phyloP scores from a whole-genome alignment of 2,113 vertebrate genomes.

The Grallaria varia region DNA sequence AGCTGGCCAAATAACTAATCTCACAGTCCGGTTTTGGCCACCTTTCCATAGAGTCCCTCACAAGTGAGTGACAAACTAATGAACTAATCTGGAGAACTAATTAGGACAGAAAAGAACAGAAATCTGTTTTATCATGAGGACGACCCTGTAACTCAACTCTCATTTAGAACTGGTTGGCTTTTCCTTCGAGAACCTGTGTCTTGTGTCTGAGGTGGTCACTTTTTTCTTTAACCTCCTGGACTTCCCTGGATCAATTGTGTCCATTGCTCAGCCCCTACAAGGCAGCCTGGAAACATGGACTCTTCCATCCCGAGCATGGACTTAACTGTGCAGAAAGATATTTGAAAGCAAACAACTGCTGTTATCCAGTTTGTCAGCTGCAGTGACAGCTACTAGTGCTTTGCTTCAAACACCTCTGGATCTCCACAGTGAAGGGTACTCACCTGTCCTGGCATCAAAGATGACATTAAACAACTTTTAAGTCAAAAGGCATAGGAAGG shows the following conservation, averaged over 20 bases:
- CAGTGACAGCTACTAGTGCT: not conserved
- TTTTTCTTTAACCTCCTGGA: not conserved
- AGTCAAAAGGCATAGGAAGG: not conserved
- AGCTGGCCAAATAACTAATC: not conserved
- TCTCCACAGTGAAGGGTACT: not conserved
- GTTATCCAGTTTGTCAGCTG: not conserved
- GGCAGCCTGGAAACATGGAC: not conserved
- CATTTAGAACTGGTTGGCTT: not conserved
- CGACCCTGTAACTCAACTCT: not conserved
- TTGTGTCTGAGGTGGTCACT: not conserved
- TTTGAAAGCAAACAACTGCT: not conserved
- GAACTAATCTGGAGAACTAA: not conserved
- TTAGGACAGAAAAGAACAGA: not conserved
- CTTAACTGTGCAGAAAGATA: not conserved
- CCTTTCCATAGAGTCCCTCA: not conserved
- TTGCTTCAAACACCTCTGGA: not conserved
- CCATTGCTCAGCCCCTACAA: not conserved
- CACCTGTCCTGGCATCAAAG: not conserved
- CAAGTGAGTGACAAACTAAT: not conserved
- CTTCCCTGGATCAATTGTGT: not conserved
- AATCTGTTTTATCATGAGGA: not conserved
- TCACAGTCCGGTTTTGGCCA: not conserved
- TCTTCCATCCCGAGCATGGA: not conserved
- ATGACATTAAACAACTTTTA: not conserved
- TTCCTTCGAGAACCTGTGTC: not conserved